Evolutionary conservation across 2,113 vertebrate genomes (phyloP).

Genomic region (Tringa solitaria): DNA sequence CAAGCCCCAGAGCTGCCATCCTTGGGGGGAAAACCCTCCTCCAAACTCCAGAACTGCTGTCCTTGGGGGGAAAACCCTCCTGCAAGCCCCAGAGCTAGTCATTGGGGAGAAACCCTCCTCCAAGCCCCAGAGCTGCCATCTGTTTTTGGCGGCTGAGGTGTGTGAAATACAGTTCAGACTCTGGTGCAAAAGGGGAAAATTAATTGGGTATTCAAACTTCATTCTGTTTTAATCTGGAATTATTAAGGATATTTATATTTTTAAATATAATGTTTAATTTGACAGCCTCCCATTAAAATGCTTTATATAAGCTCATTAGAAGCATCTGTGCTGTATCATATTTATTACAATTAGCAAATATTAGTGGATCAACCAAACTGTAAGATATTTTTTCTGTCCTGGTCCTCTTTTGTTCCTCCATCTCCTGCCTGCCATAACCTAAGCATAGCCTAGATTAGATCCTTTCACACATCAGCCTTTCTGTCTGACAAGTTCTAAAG

Average conservation of each 20-base stretch:
- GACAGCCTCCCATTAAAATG: background rate
- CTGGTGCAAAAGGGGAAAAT: background rate
- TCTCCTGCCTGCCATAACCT: background rate
- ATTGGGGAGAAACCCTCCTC: no score
- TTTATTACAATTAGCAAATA: conserved; percentile 51
- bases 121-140: background rate
- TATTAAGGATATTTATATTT: conserved; percentile 3
- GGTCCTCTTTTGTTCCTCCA: background rate
- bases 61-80: background rate
- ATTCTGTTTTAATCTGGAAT: conserved; percentile 17
- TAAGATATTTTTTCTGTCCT: background rate
- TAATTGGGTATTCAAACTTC: background rate
- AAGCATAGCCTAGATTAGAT: background rate
- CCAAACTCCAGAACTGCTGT: background rate
- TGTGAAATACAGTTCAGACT: background rate
- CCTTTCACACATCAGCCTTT: background rate
- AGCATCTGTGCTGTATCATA: background rate
- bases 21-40: background rate
- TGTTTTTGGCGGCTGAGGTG: background rate
- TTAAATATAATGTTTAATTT: background rate
- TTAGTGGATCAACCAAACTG: background rate
- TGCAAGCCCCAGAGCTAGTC: background rate
- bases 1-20: background rate
- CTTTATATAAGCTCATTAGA: conserved; percentile 44
- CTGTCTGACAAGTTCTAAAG: background rate